Percentiles rank a stretch among this genome's conserved stretches.
phyloP scores from a whole-genome alignment of 53 echinoderm and acorn worm species.

The Actinopyga echinites region DNA sequence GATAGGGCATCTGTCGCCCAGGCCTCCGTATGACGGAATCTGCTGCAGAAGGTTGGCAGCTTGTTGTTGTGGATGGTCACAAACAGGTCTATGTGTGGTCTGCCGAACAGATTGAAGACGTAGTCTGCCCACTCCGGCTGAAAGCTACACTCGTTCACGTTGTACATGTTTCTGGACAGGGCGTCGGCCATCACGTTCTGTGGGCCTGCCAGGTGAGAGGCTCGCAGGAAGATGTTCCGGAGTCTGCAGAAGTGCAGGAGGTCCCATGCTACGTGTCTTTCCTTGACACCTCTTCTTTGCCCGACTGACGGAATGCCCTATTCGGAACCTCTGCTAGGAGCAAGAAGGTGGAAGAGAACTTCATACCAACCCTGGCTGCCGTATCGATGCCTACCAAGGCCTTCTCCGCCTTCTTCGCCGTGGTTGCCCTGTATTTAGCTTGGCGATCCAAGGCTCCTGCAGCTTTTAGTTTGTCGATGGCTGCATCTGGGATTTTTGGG shows the following conservation, averaged over 20 bases:
- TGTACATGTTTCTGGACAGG: not conserved
- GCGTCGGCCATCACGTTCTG: conserved; percentile 32
- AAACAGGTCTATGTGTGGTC: conserved; percentile 9
- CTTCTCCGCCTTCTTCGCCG: not conserved
- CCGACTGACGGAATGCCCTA: too few relatives aligned
- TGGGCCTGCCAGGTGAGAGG: conserved; percentile 20
- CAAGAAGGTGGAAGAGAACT: too few relatives aligned
- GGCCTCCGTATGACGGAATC: not conserved
- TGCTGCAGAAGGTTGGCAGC: conserved; percentile 45
- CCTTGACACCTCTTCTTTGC: too few relatives aligned
- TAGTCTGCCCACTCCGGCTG: conserved; percentile 6
- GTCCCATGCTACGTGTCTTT: not conserved
- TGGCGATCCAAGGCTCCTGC: not conserved
- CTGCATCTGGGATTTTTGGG: not conserved
- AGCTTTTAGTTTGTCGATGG: not conserved
- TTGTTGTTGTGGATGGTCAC: not conserved
- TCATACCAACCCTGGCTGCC: too few relatives aligned
- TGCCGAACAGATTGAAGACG: conserved; percentile 38
- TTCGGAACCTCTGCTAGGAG: too few relatives aligned
- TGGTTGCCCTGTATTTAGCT: not conserved
- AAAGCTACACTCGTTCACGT: conserved; percentile 29
- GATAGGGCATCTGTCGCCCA: conserved; percentile 30
- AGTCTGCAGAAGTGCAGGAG: conserved; percentile 30
- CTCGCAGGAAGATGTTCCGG: not conserved
- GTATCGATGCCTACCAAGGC: too few relatives aligned